Percentiles rank a stretch among this genome's conserved stretches.
Conservation (phyloP, 1,140 invertebrate species). For the Zaprionus ornatus region DNA sequence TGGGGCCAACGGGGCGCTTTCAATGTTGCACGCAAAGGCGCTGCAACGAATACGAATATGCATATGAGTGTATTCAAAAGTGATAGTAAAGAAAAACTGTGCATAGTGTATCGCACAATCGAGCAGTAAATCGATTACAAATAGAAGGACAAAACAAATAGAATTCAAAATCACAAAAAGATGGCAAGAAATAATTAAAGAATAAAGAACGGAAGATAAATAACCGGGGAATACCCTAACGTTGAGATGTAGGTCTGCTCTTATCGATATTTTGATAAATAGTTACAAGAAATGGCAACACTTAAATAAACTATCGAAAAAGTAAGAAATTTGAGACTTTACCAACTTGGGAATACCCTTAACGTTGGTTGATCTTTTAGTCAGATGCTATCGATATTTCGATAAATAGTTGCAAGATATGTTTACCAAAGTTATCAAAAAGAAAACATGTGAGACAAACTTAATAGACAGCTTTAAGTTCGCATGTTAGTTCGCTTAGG, state of each 20-base stretch:
- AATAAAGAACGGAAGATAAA: not conserved
- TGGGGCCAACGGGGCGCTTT: constrained; percentile 4
- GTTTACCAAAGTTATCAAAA: too few species aligned
- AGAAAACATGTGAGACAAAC: not conserved
- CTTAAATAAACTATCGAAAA: not conserved
- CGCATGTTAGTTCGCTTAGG: not conserved
- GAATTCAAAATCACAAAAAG: not conserved
- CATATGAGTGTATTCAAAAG: constrained; percentile 1
- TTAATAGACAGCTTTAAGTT: not conserved
- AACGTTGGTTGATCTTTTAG: too few species aligned
- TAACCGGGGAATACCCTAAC: not conserved
- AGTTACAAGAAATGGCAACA: not conserved
- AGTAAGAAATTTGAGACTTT: not conserved
- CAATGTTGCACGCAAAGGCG: constrained; percentile 25
- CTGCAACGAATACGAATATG: constrained; percentile 28
- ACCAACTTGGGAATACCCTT: too few species aligned
- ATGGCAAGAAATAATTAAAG: not conserved
- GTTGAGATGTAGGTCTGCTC: not conserved
- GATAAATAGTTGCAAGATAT: too few species aligned
- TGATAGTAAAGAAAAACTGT: not conserved
- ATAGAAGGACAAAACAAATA: not conserved
- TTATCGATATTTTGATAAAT: not conserved
- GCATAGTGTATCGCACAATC: not conserved
- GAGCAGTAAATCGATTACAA: constrained; percentile 2
- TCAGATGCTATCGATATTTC: too few species aligned